Conservation (phyloP, 2,888 invertebrate genomes). For the Liodrosophila aerea region DNA sequence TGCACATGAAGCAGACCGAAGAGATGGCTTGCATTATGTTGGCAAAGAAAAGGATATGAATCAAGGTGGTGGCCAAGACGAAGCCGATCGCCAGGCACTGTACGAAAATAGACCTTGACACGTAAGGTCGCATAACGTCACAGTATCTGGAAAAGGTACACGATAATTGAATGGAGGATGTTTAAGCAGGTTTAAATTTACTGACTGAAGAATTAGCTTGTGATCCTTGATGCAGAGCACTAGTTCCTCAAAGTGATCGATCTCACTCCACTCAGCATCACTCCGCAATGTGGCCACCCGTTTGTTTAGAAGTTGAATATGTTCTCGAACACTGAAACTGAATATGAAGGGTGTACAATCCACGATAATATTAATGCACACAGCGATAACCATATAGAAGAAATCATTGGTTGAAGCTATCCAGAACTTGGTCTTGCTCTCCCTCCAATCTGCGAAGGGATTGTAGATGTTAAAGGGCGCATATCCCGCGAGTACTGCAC, state of each 20-base stretch:
- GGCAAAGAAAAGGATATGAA: conserved; percentile 33
- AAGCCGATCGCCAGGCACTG: conserved; percentile 28
- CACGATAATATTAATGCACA: conserved; percentile 1
- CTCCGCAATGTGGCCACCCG: conserved; percentile 15
- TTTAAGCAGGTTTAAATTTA: no score
- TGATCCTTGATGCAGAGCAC: conserved; percentile 39
- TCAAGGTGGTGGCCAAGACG: conserved; percentile 27
- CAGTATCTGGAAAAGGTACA: conserved; percentile 34
- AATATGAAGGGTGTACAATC: conserved; percentile 31
- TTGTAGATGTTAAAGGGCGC: conserved; percentile 30
- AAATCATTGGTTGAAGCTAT: conserved; percentile 18
- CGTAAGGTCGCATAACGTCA: conserved; percentile 35
- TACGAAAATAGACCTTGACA: conserved; percentile 29
- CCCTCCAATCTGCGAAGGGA: conserved; percentile 29
- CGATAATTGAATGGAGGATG: no score
- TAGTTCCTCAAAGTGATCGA: conserved; percentile 24
- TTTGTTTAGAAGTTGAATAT: conserved; percentile 19
- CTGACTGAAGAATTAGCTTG: conserved; percentile 28
- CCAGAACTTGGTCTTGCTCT: conserved; percentile 13
- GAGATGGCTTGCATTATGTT: conserved; percentile 18
- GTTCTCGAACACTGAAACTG: conserved; percentile 25
- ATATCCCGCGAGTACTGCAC: conserved; percentile 11
- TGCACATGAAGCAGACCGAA: conserved; percentile 13
- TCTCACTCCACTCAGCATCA: background rate
- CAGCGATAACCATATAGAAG: background rate